Conservation (phyloP, 2,113 vertebrate genomes). For the Atractosteus spatula region DNA sequence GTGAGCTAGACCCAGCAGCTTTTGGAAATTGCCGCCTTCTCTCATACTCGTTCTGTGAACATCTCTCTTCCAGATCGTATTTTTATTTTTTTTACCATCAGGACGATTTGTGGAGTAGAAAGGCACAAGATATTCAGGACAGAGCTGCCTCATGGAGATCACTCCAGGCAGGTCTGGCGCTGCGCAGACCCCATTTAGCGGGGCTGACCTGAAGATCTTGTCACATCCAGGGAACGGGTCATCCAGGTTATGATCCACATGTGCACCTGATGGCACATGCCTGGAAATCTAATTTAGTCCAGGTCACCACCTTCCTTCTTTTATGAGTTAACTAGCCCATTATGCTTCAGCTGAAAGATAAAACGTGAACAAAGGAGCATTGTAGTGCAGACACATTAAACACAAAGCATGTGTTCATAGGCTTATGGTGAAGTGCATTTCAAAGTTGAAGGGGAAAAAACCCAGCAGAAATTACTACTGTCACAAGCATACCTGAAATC, state of each 20-base stretch:
- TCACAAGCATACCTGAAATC: background rate
- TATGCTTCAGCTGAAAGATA: constrained; percentile 4
- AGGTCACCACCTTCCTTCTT: constrained; percentile 13
- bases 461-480: background rate
- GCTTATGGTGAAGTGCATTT: constrained; percentile 3
- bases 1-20: no score
- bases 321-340: constrained; percentile 9
- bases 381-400: constrained; percentile 9
- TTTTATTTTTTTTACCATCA: constrained; percentile 74
- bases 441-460: background rate
- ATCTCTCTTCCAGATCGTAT: constrained; percentile 79
- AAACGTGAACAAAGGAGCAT: constrained; percentile 15
- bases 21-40: constrained; percentile 69
- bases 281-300: constrained; percentile 18
- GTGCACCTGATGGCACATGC: constrained; percentile 35
- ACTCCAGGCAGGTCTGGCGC: constrained; percentile 65
- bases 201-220: constrained; percentile 77
- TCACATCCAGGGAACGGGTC: constrained; percentile 73
- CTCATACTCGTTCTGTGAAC: constrained; percentile 75
- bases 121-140: constrained; percentile 79
- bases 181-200: constrained; percentile 70
- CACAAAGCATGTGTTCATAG: constrained; percentile 14
- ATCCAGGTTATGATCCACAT: constrained; percentile 66
- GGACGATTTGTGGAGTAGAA: constrained; percentile 74
- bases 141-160: constrained; percentile 57